A percentile compares a stretch with the other conserved stretches of the same genome.
These are phyloP conservation scores for Schrankia costaestrigalis DNA, from an alignment of 2,888 invertebrate genomes.

Conservation along the genomic window DNA sequence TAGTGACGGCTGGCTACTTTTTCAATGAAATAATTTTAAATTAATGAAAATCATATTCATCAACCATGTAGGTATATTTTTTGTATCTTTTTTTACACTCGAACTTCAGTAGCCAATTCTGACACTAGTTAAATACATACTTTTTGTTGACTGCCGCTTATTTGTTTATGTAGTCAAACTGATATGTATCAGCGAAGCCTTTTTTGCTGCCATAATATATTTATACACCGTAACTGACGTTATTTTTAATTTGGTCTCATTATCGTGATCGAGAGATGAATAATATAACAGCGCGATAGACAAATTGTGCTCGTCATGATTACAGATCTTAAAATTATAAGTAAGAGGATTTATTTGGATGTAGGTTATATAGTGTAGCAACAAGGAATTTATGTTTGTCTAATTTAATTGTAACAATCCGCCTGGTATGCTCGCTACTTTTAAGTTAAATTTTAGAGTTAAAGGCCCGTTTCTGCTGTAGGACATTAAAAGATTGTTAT, in stretches of 20 bases:
- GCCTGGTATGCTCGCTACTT: too few species aligned
- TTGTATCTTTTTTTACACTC: slow-evolving; percentile 19
- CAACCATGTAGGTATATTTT: slow-evolving; percentile 21
- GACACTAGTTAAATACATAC: slow-evolving; percentile 31
- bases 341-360: too few species aligned
- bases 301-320: slow-evolving; percentile 33
- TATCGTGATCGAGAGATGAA: slow-evolving; percentile 39
- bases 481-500: too few species aligned
- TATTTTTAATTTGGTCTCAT: slow-evolving; percentile 45
- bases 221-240: slow-evolving; percentile 38
- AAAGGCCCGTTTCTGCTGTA: too few species aligned
- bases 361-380: too few species aligned
- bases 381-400: too few species aligned
- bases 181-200: slow-evolving; percentile 47
- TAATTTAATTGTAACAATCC: too few species aligned
- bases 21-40: too few species aligned
- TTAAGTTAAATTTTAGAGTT: too few species aligned
- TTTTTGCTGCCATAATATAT: slow-evolving; percentile 35
- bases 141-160: slow-evolving; percentile 43
- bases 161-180: slow-evolving; percentile 52
- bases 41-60: slow-evolving; percentile 4
- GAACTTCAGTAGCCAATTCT: slow-evolving; percentile 33
- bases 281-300: slow-evolving; percentile 34
- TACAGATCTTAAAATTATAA: slow-evolving; percentile 18
- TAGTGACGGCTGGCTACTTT: too few species aligned